A percentile compares a stretch with the other conserved stretches of the same genome.
These are phyloP conservation scores for Hemicordylus capensis DNA, from an alignment of 2,113 vertebrate genomes.

Conservation along the genomic window DNA sequence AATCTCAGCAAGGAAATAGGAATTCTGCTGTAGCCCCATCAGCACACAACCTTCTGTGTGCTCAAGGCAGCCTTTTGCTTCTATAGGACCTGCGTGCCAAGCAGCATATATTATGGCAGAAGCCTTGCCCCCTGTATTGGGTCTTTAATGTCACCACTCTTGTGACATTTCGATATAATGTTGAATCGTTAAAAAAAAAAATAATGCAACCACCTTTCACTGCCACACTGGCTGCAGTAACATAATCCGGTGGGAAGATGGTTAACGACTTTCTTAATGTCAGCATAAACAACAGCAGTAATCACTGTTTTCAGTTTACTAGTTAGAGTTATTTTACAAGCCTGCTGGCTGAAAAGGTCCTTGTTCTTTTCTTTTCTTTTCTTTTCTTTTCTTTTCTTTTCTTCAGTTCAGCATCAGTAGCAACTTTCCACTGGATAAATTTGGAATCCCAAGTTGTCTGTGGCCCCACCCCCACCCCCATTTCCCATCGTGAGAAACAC, in stretches of 20 bases:
- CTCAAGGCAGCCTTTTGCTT: background rate
- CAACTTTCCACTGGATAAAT: background rate
- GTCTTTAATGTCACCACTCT: slow-evolving; percentile 24
- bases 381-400: background rate
- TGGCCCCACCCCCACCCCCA: too few relatives aligned
- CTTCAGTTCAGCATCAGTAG: background rate
- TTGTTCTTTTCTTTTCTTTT: background rate
- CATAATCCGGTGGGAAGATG: slow-evolving; percentile 36
- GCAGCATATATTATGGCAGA: slow-evolving; percentile 58
- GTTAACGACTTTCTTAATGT: slow-evolving; percentile 42
- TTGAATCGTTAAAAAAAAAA: slow-evolving; percentile 36
- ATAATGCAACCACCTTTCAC: slow-evolving; percentile 24
- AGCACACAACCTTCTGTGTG: background rate
- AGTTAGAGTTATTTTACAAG: slow-evolving; percentile 30
- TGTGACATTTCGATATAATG: slow-evolving; percentile 32
- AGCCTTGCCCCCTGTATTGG: background rate
- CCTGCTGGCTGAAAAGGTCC: background rate
- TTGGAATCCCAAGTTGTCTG: too few relatives aligned
- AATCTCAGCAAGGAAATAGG: background rate
- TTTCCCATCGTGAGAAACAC: too few relatives aligned
- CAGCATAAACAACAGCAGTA: slow-evolving; percentile 39
- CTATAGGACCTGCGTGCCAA: background rate
- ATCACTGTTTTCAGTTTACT: slow-evolving; percentile 36
- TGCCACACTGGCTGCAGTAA: background rate
- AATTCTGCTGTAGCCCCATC: background rate